phyloP scores from a whole-genome alignment of 2,888 invertebrate genomes.

The Agrenia bidenticulata region DNA sequence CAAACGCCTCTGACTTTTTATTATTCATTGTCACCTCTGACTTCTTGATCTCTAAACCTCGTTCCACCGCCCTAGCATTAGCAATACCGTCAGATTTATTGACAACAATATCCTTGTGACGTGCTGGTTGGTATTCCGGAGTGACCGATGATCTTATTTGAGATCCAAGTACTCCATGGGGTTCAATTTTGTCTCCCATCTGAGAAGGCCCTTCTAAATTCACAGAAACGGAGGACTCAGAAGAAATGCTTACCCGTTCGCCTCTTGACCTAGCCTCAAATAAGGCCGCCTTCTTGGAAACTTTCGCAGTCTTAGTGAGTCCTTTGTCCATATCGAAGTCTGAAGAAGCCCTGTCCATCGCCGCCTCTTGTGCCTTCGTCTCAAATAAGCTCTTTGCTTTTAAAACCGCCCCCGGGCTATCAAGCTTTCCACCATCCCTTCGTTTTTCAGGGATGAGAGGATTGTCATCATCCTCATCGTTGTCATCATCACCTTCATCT shows the following conservation, averaged over 20 bases:
- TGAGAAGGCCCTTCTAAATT: constrained; percentile 21
- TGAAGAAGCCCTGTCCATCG: constrained; percentile 34
- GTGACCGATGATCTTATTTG: too few species aligned
- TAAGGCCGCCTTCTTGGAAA: constrained; percentile 48
- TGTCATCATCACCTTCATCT: constrained; percentile 5
- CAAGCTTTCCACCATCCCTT: constrained; percentile 57
- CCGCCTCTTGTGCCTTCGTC: constrained; percentile 60
- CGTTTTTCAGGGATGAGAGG: constrained; percentile 37
- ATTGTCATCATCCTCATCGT: constrained; percentile 39
- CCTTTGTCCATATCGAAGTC: constrained; percentile 33
- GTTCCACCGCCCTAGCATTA: too few species aligned
- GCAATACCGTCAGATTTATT: too few species aligned
- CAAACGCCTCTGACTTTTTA: too few species aligned
- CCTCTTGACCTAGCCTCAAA: constrained; percentile 51
- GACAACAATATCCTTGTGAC: too few species aligned
- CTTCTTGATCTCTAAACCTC: too few species aligned
- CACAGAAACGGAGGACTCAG: constrained; percentile 39
- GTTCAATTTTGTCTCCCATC: neutral
- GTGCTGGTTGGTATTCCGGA: too few species aligned
- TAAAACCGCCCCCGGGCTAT: constrained; percentile 62
- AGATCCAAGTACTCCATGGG: too few species aligned
- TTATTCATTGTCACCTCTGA: too few species aligned
- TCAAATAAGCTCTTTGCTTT: constrained; percentile 72
- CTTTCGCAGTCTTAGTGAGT: constrained; percentile 33
- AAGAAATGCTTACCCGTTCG: constrained; percentile 50